Percentiles rank a stretch among this genome's conserved stretches.
Conservation (phyloP, 2,888 invertebrate genomes). For the Malthinus flaveolus region DNA sequence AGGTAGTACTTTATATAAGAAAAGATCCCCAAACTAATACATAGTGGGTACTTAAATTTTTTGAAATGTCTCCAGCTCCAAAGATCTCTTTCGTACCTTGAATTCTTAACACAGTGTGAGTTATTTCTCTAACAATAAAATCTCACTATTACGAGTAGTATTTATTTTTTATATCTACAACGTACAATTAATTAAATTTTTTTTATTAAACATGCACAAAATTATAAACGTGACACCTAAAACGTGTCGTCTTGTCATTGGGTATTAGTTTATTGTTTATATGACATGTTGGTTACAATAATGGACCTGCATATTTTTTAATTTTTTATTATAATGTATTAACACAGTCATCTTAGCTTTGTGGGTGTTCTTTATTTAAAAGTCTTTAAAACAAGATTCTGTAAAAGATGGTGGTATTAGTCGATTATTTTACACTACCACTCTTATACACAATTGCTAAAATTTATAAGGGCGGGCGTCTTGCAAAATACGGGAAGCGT, state of each 20-base stretch:
- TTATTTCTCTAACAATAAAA: too few species aligned
- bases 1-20: too few species aligned
- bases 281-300: conserved; percentile 39
- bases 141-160: too few species aligned
- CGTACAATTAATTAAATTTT: too few species aligned
- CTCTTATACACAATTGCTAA: not conserved
- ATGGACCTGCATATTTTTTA: conserved; percentile 41
- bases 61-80: too few species aligned
- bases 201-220: too few species aligned
- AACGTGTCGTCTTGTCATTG: conserved; percentile 3
- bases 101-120: too few species aligned
- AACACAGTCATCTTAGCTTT: conserved; percentile 4
- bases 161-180: too few species aligned
- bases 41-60: too few species aligned
- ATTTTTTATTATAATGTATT: conserved; percentile 38
- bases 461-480: not conserved
- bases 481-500: too few species aligned
- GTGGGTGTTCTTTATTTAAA: conserved; percentile 32
- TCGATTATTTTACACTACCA: not conserved
- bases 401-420: not conserved
- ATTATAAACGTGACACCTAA: not conserved
- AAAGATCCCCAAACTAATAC: too few species aligned
- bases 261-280: conserved; percentile 32
- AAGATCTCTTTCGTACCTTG: too few species aligned
- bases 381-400: not conserved